Evolutionary conservation across 2,888 invertebrate genomes (phyloP).

Genomic region (Agrilus biguttatus): DNA sequence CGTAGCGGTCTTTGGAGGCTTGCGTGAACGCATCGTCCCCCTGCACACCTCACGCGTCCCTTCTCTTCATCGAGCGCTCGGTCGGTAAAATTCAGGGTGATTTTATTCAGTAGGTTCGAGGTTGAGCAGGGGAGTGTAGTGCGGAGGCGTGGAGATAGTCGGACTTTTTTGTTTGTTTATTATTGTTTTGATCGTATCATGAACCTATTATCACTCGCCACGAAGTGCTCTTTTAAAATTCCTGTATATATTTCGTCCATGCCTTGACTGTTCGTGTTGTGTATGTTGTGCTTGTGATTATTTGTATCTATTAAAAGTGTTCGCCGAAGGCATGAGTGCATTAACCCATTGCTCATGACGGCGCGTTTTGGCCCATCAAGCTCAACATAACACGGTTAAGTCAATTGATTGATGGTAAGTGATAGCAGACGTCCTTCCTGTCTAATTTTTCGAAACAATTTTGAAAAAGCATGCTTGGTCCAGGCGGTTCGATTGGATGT

Average conservation of each 20-base stretch:
- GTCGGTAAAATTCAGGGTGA: conserved; percentile 29
- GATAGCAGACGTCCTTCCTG: not conserved
- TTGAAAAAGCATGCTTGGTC: not conserved
- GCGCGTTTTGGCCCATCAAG: too few species aligned
- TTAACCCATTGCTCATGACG: too few species aligned
- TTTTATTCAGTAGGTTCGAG: conserved; percentile 28
- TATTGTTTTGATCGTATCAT: conserved; percentile 17
- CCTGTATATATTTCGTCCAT: too few species aligned
- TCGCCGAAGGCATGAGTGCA: too few species aligned
- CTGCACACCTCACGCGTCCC: conserved; percentile 11
- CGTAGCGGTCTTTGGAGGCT: conserved; percentile 6
- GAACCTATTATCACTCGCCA: conserved; percentile 3
- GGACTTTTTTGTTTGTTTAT: conserved; percentile 29
- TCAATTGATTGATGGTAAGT: conserved; percentile 1
- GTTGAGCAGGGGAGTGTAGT: conserved; percentile 24
- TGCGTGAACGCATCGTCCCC: conserved; percentile 5
- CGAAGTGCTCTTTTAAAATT: conserved; percentile 6
- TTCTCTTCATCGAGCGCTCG: conserved; percentile 20
- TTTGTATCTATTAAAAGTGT: too few species aligned
- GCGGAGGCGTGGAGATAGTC: conserved; percentile 20
- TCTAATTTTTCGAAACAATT: not conserved
- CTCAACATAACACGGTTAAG: too few species aligned
- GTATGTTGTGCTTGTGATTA: too few species aligned
- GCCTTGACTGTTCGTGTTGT: too few species aligned
- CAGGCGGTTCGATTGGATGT: conserved; percentile 17